Percentiles rank a stretch among this genome's conserved stretches.
Evolutionary conservation across 2,113 vertebrate genomes (phyloP).

Genomic region (Notechis scutatus): DNA sequence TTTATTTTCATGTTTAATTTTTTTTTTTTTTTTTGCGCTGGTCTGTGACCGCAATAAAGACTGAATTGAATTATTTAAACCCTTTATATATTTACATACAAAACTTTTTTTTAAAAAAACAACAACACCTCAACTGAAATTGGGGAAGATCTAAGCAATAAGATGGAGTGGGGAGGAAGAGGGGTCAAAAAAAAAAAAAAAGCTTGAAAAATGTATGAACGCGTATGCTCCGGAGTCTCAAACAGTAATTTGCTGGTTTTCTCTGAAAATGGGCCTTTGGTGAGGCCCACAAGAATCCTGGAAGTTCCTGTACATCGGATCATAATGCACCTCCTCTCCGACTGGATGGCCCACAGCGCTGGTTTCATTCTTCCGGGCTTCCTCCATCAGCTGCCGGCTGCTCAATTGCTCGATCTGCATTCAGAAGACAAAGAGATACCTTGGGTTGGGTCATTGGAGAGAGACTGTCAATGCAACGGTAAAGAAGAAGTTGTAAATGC

Average conservation of each 20-base stretch:
- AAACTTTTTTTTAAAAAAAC: not conserved
- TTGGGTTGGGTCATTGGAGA: not conserved
- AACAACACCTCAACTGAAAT: not conserved
- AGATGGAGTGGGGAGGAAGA: not conserved
- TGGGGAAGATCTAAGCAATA: not conserved
- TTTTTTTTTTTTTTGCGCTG: not conserved
- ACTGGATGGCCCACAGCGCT: slow-evolving; percentile 43
- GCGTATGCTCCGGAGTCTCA: slow-evolving; percentile 48
- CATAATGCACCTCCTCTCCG: slow-evolving; percentile 57
- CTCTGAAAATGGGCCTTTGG: slow-evolving; percentile 84
- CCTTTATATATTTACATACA: not conserved
- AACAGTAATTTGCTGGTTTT: slow-evolving; percentile 89
- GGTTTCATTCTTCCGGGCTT: slow-evolving; percentile 60
- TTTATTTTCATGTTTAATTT: not conserved
- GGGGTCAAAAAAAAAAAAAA: not conserved
- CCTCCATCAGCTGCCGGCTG: slow-evolving; percentile 67
- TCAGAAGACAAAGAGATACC: not conserved
- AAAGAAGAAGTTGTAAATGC: not conserved
- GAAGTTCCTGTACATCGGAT: slow-evolving; percentile 71
- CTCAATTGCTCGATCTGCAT: slow-evolving; percentile 71
- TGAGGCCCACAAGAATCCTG: slow-evolving; percentile 71
- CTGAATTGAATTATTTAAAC: not conserved
- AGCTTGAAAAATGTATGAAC: not conserved
- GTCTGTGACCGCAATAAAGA: not conserved
- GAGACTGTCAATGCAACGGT: not conserved